Percentiles rank a stretch among this genome's conserved stretches.
Conservation (phyloP, 2,797 vertebrate genomes). For the Craterocephalus amniculus region DNA sequence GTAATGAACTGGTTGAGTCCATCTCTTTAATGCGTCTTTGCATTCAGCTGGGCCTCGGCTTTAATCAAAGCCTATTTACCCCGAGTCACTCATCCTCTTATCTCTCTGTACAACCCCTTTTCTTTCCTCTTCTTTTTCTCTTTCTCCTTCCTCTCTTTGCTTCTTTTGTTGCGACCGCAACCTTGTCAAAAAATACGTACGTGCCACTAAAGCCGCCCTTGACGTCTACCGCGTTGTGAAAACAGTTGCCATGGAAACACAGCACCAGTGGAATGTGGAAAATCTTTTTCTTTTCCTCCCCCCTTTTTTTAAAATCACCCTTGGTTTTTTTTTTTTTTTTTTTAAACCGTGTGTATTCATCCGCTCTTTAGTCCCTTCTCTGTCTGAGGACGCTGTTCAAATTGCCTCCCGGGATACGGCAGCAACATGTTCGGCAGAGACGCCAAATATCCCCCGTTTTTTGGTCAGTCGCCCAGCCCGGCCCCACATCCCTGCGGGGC, state of each 20-base stretch:
- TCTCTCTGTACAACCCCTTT: constrained; percentile 66
- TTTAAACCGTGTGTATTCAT: constrained; percentile 29
- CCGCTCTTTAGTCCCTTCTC: constrained; percentile 31
- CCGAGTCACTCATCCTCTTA: constrained; percentile 79
- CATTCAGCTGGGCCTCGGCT: constrained; percentile 69
- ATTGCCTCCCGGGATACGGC: constrained; percentile 30
- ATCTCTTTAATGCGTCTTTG: constrained; percentile 78
- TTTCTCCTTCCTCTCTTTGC: constrained; percentile 58
- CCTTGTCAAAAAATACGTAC: constrained; percentile 74
- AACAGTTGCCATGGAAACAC: constrained; percentile 66
- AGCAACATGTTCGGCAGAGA: constrained; percentile 32
- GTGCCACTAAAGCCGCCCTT: constrained; percentile 51
- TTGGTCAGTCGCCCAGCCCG: constrained; percentile 7
- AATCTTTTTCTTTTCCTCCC: neutral
- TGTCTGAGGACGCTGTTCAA: constrained; percentile 39
- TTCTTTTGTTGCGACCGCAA: constrained; percentile 73
- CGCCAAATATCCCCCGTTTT: neutral
- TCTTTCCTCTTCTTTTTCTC: constrained; percentile 38
- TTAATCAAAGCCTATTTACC: constrained; percentile 81
- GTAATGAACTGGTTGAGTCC: constrained; percentile 78
- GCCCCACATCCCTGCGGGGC: neutral
- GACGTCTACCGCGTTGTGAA: constrained; percentile 54
- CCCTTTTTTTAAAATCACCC: constrained; percentile 1
- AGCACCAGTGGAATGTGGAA: constrained; percentile 66
- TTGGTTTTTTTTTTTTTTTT: constrained; percentile 17